Evolutionary conservation across 2,113 vertebrate species (phyloP).

Genomic region (Colossoma macropomum): DNA sequence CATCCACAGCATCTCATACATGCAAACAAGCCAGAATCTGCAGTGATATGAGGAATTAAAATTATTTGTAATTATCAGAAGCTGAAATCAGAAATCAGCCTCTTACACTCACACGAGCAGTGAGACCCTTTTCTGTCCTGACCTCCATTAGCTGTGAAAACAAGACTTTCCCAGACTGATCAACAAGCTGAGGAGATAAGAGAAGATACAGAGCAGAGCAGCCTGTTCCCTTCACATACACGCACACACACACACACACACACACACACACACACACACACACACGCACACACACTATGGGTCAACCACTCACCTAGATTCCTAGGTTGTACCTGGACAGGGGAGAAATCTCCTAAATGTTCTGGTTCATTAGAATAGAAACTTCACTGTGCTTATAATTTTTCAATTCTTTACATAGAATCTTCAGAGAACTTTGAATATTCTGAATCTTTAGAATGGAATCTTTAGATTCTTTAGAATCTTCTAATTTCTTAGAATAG

Average conservation of each 20-base stretch:
- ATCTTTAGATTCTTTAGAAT: too few species aligned
- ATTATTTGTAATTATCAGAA: background rate
- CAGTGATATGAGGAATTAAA: background rate
- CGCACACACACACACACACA: conserved; percentile 41
- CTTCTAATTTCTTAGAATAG: too few species aligned
- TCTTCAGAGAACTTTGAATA: too few species aligned
- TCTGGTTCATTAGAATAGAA: too few species aligned
- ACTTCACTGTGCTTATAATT: too few species aligned
- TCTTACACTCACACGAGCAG: conserved; percentile 7
- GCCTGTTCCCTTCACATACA: conserved; percentile 65
- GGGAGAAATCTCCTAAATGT: too few species aligned
- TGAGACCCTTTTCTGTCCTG: conserved; percentile 40
- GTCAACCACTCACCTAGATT: too few species aligned
- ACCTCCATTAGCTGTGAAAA: conserved; percentile 75
- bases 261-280: conserved; percentile 15
- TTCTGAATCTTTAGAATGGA: too few species aligned
- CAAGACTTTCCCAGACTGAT: conserved; percentile 73
- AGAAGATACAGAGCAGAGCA: conserved; percentile 70
- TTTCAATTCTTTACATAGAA: too few species aligned
- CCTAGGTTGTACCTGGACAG: too few species aligned
- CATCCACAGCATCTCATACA: conserved; percentile 39
- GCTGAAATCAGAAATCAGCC: background rate
- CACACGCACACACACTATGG: background rate
- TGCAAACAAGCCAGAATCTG: background rate
- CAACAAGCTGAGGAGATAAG: conserved; percentile 69